A percentile compares a stretch with the other conserved stretches of the same genome.
phyloP scores from a whole-genome alignment of 2,888 invertebrate species.

The Acleris literana region DNA sequence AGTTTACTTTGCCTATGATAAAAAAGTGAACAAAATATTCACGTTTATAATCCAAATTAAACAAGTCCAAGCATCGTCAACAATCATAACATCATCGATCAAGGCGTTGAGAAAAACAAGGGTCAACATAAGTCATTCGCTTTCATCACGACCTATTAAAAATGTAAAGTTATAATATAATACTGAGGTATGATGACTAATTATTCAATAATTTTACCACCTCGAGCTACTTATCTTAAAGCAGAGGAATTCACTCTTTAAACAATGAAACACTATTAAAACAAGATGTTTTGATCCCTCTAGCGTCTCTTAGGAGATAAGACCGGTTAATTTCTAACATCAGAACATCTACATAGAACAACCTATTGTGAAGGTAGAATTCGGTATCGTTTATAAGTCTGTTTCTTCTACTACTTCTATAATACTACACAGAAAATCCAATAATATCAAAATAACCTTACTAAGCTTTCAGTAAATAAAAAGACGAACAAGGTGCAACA shows the following conservation, averaged over 20 bases:
- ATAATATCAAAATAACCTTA: no score
- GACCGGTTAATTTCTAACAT: slow-evolving; percentile 39
- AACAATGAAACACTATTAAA: slow-evolving; percentile 65
- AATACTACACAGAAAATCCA: no score
- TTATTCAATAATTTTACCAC: slow-evolving; percentile 38
- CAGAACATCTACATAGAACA: neutral
- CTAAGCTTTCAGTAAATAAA: no score
- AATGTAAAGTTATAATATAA: no score
- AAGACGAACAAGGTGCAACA: no score
- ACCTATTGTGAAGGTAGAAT: neutral
- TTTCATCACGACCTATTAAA: neutral
- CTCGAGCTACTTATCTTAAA: slow-evolving; percentile 56
- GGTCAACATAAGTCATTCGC: no score
- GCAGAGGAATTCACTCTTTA: slow-evolving; percentile 69
- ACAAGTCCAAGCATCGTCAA: neutral
- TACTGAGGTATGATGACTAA: slow-evolving; percentile 2
- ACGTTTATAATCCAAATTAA: neutral
- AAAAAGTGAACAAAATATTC: slow-evolving; percentile 13
- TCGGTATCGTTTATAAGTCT: no score
- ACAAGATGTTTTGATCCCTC: slow-evolving; percentile 61
- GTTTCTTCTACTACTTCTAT: no score
- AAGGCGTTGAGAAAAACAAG: no score
- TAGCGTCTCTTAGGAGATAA: slow-evolving; percentile 51
- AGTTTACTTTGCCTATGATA: slow-evolving; percentile 19
- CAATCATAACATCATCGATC: no score